These are phyloP conservation scores for Drosophila neocordata DNA, from an alignment of 1,140 invertebrate species.

Conservation along the genomic window DNA sequence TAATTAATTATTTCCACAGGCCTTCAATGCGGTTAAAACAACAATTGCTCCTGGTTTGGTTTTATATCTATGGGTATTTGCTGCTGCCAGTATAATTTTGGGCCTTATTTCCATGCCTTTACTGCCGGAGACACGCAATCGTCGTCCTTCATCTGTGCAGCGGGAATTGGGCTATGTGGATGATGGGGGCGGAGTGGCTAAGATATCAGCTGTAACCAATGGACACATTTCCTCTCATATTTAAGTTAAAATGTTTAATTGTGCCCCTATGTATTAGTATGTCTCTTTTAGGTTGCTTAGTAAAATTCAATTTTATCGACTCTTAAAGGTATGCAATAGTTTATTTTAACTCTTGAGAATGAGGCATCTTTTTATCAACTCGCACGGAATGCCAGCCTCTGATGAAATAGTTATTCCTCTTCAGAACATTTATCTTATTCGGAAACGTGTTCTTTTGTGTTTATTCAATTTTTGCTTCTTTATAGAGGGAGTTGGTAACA, in stretches of 20 bases:
- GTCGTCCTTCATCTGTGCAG: slow-evolving; percentile 57
- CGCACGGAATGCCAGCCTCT: not conserved
- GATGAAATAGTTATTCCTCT: not conserved
- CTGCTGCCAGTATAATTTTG: slow-evolving; percentile 57
- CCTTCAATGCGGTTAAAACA: slow-evolving; percentile 60
- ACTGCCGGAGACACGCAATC: slow-evolving; percentile 62
- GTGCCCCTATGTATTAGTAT: not conserved
- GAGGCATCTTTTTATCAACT: not conserved
- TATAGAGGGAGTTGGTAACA: not conserved
- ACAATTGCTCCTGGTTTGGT: slow-evolving; percentile 40
- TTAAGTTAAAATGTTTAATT: slow-evolving; percentile 18
- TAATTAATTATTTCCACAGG: slow-evolving; percentile 31
- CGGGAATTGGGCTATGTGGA: slow-evolving; percentile 56
- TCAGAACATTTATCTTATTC: not conserved
- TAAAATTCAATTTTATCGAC: not conserved
- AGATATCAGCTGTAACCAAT: slow-evolving; percentile 37
- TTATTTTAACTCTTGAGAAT: not conserved
- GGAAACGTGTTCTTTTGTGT: not conserved
- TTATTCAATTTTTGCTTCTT: not conserved
- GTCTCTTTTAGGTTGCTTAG: slow-evolving; percentile 24
- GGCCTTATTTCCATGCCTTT: slow-evolving; percentile 58
- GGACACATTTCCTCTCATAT: slow-evolving; percentile 58
- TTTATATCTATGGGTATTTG: slow-evolving; percentile 67
- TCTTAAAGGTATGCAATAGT: slow-evolving; percentile 10
- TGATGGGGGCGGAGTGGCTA: slow-evolving; percentile 50